Percentiles rank a stretch among this genome's conserved stretches.
Conservation (phyloP, 2,113 vertebrate species). For the Cynocephalus volans region DNA sequence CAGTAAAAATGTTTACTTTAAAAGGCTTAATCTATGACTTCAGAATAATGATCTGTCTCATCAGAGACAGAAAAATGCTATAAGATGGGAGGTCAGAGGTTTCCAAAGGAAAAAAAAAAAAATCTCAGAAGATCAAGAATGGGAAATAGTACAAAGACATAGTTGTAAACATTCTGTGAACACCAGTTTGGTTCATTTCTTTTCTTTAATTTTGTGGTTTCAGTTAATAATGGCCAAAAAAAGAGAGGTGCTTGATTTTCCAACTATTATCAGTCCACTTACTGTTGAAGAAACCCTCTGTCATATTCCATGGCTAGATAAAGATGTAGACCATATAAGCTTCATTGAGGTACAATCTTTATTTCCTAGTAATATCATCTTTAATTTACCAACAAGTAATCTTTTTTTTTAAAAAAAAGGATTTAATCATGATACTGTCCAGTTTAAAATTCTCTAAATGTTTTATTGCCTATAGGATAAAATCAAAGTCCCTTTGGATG, state of each 20-base stretch:
- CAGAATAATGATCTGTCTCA: neutral
- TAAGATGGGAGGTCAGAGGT: neutral
- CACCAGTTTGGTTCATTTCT: neutral
- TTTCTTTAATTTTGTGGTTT: conserved; percentile 66
- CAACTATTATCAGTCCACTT: conserved; percentile 39
- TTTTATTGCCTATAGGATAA: neutral
- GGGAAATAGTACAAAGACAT: neutral
- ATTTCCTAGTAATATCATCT: conserved; percentile 2
- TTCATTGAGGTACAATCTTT: conserved; percentile 78
- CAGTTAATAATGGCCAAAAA: conserved; percentile 79
- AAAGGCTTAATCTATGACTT: conserved; percentile 11
- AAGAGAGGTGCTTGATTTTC: conserved; percentile 65
- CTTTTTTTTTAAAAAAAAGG: conserved; percentile 21
- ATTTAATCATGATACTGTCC: neutral
- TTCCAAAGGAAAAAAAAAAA: conserved; percentile 41
- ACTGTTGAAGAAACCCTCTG: conserved; percentile 21
- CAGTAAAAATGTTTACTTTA: conserved; percentile 10
- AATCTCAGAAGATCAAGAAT: neutral
- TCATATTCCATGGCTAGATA: conserved; percentile 80
- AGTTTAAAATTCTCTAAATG: neutral
- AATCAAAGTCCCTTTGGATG: conserved; percentile 15
- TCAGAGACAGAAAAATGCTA: neutral
- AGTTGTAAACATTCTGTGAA: conserved; percentile 24
- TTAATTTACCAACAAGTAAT: neutral
- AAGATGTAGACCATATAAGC: neutral